Evolutionary conservation across 35 echinoderm and acorn worm genomes (phyloP).

Genomic region (Stichopus chloronotus): DNA sequence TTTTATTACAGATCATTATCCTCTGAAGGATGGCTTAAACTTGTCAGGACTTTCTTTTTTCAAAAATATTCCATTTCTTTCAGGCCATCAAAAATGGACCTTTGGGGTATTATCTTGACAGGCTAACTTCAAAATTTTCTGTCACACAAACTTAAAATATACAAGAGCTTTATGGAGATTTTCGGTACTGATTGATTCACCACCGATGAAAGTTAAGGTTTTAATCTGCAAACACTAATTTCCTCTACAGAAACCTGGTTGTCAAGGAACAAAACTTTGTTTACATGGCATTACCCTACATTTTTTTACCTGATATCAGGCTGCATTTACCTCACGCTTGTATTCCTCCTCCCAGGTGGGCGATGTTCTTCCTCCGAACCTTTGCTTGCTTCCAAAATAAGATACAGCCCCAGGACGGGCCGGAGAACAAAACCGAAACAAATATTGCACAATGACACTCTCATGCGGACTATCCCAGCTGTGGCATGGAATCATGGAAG

Average conservation of each 20-base stretch:
- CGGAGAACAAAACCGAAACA: slow-evolving; percentile 15
- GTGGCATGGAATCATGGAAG: background rate
- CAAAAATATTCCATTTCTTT: no score
- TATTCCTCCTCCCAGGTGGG: background rate
- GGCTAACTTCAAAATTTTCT: no score
- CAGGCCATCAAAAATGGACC: no score
- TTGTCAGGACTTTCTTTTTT: no score
- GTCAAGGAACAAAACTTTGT: background rate
- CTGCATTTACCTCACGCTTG: background rate
- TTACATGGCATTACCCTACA: background rate
- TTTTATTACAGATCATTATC: no score
- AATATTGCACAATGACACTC: slow-evolving; percentile 20
- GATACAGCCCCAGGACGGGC: background rate
- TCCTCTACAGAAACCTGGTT: background rate
- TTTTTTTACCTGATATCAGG: background rate
- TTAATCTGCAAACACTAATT: background rate
- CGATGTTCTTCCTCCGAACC: background rate
- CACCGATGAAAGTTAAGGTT: background rate
- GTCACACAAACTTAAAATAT: background rate
- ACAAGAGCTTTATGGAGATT: background rate
- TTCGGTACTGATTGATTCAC: background rate
- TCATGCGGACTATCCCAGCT: background rate
- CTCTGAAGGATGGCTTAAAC: no score
- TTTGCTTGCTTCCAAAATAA: background rate
- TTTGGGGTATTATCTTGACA: no score